Percentiles rank a stretch among this genome's conserved stretches.
phyloP scores from a whole-genome alignment of 2,888 invertebrate species.

The Arctia plantaginis region DNA sequence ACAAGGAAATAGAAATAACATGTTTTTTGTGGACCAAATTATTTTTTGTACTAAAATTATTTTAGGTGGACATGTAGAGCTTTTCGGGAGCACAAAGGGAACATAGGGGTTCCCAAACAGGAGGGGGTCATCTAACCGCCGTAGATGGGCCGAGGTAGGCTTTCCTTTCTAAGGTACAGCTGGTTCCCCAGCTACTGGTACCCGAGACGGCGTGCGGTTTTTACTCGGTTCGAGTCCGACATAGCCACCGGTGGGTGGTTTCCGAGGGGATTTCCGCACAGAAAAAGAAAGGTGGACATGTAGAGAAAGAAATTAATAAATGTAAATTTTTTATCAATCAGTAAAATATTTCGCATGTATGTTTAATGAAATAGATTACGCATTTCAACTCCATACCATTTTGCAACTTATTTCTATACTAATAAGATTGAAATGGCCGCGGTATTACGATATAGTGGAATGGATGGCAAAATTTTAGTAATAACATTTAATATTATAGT shows the following conservation, averaged over 20 bases:
- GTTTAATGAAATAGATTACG: slow-evolving; percentile 6
- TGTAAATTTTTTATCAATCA: not conserved
- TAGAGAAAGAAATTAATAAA: not conserved
- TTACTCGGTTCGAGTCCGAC: too few species aligned
- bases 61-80: not conserved
- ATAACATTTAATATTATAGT: not conserved
- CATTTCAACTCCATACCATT: not conserved
- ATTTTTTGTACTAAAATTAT: not conserved
- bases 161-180: too few species aligned
- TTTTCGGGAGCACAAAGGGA: too few species aligned
- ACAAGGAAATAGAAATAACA: not conserved
- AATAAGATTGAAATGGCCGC: not conserved
- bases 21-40: not conserved
- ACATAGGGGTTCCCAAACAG: too few species aligned
- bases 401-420: not conserved
- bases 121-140: too few species aligned
- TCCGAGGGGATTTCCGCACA: too few species aligned
- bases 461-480: not conserved
- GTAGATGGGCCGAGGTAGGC: too few species aligned
- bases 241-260: too few species aligned
- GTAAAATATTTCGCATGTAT: not conserved
- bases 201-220: too few species aligned
- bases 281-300: too few species aligned
- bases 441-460: not conserved
- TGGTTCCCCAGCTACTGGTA: too few species aligned